phyloP scores from a whole-genome alignment of 2,113 vertebrate species.

The Pterocles orientalis region DNA sequence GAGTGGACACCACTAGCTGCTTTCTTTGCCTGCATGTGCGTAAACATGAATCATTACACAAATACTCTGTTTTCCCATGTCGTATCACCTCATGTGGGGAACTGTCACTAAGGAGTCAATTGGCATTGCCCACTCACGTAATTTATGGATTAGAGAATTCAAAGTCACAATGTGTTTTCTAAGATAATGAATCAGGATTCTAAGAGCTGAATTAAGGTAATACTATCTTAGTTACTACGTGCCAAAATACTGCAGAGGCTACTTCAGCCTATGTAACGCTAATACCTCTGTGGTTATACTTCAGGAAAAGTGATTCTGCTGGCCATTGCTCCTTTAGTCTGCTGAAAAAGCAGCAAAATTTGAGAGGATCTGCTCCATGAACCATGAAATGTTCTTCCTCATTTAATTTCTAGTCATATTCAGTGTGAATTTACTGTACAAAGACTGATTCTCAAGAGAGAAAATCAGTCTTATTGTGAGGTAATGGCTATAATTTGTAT shows the following conservation, averaged over 20 bases:
- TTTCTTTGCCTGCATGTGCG: not conserved
- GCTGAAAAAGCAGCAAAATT: not conserved
- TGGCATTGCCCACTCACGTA: accelerated
- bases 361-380: not conserved
- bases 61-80: not conserved
- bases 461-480: not conserved
- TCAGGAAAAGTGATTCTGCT: not conserved
- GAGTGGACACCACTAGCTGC: not conserved
- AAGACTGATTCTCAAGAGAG: not conserved
- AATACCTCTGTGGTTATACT: not conserved
- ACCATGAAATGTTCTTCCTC: not conserved
- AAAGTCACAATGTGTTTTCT: not conserved
- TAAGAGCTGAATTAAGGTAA: not conserved
- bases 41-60: not conserved
- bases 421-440: not conserved
- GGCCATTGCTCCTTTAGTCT: accelerated
- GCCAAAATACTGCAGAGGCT: not conserved
- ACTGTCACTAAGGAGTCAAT: not conserved
- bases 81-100: not conserved
- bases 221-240: not conserved
- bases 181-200: not conserved
- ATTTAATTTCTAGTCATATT: not conserved
- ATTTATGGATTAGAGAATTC: not conserved
- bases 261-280: not conserved
- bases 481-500: not conserved